Evolutionary conservation across 1,140 invertebrate genomes (phyloP).

Genomic region (Patella vulgata): DNA sequence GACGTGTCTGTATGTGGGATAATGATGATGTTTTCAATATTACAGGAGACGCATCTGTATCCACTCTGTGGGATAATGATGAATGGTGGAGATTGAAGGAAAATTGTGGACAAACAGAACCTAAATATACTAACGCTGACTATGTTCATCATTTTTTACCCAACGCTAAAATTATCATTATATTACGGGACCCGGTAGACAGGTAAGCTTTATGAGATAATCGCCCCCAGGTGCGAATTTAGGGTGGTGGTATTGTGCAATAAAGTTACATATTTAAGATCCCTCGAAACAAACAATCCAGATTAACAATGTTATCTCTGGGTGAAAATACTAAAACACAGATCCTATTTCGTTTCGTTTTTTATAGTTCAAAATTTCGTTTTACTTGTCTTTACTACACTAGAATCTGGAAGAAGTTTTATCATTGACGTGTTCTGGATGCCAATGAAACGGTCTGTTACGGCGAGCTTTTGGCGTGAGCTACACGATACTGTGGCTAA

Average conservation of each 20-base stretch:
- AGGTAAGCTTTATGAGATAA: slow-evolving; percentile 41
- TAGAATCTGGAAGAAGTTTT: no score
- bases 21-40: slow-evolving; percentile 13
- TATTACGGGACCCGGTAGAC: slow-evolving; percentile 53
- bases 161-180: slow-evolving; percentile 50
- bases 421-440: no score
- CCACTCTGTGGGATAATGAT: slow-evolving; percentile 57
- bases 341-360: no score
- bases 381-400: no score
- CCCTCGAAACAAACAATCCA: not conserved
- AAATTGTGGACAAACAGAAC: slow-evolving; percentile 44
- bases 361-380: no score
- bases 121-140: slow-evolving; percentile 47
- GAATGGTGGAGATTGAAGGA: slow-evolving; percentile 54
- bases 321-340: no score
- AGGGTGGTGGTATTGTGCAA: not conserved
- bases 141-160: slow-evolving; percentile 53
- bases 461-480: no score
- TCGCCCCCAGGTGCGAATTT: no score
- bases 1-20: no score
- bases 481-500: no score
- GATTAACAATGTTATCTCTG: not conserved
- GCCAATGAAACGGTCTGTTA: no score
- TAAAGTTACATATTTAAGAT: not conserved
- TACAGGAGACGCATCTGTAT: slow-evolving; percentile 57